Base-by-base conservation (phyloP, 1,140 invertebrate genomes). In the Camponotus pennsylvanicus region DNA sequence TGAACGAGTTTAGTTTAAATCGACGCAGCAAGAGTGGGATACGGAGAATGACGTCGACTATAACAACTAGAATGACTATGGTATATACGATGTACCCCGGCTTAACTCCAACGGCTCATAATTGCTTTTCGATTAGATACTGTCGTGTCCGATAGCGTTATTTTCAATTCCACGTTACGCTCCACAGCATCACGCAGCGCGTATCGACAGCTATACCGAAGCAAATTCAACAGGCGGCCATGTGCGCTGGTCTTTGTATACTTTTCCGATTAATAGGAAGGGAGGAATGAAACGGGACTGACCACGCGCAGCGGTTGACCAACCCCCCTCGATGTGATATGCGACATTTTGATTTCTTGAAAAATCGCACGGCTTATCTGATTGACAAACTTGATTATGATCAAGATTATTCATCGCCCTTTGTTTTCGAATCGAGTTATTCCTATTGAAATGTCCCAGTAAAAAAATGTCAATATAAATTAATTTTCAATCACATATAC, bases 151-250 rank as follows among this genome's bases (percentile, higher is more conserved):
- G 37, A 76, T 85, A 66, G 82, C 34, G 75, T 85, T 77, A 90
- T 89, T 87, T 89, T 73, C 76, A 79, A 64, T 69, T 61, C 37
- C 80, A 49, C 61, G 63, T n/a, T 79, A 52, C 64, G 49, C 77
- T 57, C 45, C 77, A 49, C 42, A n/a, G 21, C 66, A 32, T 66
- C 71, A 79, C 80, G 85, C 42, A 59, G 75, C 66, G 84, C 57
- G 55, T 87, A 85, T 89, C 85, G 89, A 84, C 84, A 84, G 83
- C 77, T 88, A 91, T 79, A 88, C 80, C 86, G 89, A 70, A 88
- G 71, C 73, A 92, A 92, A 92, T 92, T 92, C 92, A 92, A 92
- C 92, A 92, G 92, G 91, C 91, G 90, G 80, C 86, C 69, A 76
- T 86, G 66, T 77, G 80, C 75, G 86, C 75, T 55, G 57, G 88